phyloP scores from a whole-genome alignment of 2,113 vertebrate genomes.

The Suncus etruscus region DNA sequence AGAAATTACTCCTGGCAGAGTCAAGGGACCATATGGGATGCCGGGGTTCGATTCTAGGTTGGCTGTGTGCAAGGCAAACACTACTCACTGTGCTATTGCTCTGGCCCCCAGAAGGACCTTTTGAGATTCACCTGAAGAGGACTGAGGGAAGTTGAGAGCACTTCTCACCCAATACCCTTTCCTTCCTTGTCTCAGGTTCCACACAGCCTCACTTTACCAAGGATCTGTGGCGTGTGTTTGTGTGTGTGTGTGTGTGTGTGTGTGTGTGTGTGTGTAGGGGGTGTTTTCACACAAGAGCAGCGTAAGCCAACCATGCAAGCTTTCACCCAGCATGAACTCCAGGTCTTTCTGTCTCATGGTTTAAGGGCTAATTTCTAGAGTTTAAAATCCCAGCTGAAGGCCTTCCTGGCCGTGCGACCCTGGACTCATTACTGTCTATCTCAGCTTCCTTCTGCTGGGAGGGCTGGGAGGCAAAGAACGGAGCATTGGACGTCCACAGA shows the following conservation, averaged over 20 bases:
- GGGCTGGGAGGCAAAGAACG: too few relatives aligned
- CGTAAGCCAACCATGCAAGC: slow-evolving; percentile 3
- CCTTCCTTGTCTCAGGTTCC: not conserved
- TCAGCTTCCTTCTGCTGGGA: too few relatives aligned
- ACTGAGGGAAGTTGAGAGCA: not conserved
- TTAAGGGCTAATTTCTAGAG: not conserved
- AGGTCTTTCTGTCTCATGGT: not conserved
- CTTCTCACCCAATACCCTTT: not conserved
- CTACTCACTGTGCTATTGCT: too few relatives aligned
- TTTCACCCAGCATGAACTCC: not conserved
- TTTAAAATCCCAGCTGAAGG: not conserved
- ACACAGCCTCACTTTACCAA: not conserved
- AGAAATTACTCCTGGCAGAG: too few relatives aligned
- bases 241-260: not conserved
- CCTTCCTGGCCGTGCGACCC: not conserved
- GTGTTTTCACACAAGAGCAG: not conserved
- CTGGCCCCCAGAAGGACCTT: not conserved
- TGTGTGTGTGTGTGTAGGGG: not conserved
- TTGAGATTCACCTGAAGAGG: not conserved
- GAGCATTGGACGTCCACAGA: too few relatives aligned
- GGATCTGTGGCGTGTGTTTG: not conserved
- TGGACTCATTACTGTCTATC: not conserved
- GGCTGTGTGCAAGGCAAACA: too few relatives aligned
- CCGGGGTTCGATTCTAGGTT: too few relatives aligned
- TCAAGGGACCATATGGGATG: too few relatives aligned